These are phyloP conservation scores for Psammodynastes pulverulentus DNA, from an alignment of 2,113 vertebrate species.

Conservation along the genomic window DNA sequence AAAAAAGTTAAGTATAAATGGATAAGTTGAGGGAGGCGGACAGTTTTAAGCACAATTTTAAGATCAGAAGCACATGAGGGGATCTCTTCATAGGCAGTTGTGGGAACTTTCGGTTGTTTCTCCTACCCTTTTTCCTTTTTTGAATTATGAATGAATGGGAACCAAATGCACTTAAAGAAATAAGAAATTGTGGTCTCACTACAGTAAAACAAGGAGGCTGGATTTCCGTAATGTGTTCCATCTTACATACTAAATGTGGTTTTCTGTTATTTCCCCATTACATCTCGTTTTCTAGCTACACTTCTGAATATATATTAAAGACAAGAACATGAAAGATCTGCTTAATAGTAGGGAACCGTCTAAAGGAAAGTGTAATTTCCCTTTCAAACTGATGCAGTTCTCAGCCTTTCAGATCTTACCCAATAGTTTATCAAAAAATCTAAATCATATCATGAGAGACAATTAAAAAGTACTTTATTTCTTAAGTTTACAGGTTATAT, in stretches of 20 bases:
- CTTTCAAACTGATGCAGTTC: neutral
- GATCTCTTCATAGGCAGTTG: neutral
- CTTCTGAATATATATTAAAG: constrained; percentile 51
- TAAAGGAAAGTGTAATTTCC: constrained; percentile 22
- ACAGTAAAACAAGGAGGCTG: neutral
- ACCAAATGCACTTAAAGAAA: neutral
- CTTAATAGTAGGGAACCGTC: constrained; percentile 53
- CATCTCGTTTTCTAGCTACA: constrained; percentile 2
- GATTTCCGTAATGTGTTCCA: neutral
- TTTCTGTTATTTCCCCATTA: neutral
- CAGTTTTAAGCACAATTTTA: constrained; percentile 11
- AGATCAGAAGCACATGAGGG: neutral
- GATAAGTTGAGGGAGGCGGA: neutral
- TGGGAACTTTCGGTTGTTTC: neutral
- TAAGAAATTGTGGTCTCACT: neutral
- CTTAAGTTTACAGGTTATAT: neutral
- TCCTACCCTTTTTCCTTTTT: neutral
- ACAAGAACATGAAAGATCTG: constrained; percentile 23
- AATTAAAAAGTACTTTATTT: neutral
- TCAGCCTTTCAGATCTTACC: neutral
- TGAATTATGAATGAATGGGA: neutral
- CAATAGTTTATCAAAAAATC: neutral
- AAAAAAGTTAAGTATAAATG: too few species aligned
- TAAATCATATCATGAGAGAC: neutral
- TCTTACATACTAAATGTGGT: neutral